Conservation (phyloP, 2,113 vertebrate genomes). For the Smithornis capensis region DNA sequence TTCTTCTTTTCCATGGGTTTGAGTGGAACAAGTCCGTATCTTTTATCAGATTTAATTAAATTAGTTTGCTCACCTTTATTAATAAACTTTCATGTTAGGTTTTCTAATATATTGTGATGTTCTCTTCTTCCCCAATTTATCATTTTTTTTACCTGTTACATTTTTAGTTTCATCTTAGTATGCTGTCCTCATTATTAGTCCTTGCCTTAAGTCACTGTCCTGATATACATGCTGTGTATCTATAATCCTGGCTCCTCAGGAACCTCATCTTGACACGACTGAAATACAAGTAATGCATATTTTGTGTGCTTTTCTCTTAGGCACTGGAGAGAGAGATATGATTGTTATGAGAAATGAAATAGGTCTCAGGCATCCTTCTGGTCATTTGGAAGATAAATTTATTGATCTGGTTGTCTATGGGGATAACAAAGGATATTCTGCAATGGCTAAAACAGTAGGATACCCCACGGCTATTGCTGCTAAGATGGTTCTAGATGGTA, state of each 20-base stretch:
- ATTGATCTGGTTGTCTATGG: slow-evolving; percentile 92
- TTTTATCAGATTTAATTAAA: background rate
- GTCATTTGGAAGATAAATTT: slow-evolving; percentile 90
- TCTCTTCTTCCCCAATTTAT: background rate
- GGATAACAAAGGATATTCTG: slow-evolving; percentile 87
- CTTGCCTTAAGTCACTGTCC: background rate
- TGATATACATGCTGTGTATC: background rate
- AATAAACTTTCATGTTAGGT: background rate
- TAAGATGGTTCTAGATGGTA: slow-evolving; percentile 93
- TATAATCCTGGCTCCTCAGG: background rate
- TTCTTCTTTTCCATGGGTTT: background rate
- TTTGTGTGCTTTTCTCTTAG: slow-evolving; percentile 69
- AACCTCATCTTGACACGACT: background rate
- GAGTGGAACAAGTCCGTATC: background rate
- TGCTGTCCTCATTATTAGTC: background rate
- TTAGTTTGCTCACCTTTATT: background rate
- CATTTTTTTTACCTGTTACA: background rate
- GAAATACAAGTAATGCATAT: background rate
- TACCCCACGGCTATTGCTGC: slow-evolving; percentile 90
- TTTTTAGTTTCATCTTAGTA: background rate
- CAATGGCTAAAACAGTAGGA: slow-evolving; percentile 97
- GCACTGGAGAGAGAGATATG: slow-evolving; percentile 88
- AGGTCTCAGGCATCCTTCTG: slow-evolving; percentile 88
- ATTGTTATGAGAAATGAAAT: slow-evolving; percentile 91
- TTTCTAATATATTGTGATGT: background rate